A percentile compares a stretch with the other conserved stretches of the same genome.
phyloP scores from a whole-genome alignment of 2,113 vertebrate species.

The Prunella fulvescens region DNA sequence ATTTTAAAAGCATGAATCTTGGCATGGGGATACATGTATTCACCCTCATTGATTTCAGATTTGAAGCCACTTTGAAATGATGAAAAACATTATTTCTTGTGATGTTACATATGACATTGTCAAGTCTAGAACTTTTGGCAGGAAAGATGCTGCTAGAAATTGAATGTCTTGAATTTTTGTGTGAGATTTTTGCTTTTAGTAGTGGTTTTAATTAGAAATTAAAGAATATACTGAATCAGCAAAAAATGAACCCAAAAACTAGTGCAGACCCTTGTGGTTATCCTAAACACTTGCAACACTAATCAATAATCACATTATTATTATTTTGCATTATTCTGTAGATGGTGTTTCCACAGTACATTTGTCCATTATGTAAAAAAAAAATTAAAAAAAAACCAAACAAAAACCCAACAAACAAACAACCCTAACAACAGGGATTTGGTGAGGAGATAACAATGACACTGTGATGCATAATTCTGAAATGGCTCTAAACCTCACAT shows the following conservation, averaged over 20 bases:
- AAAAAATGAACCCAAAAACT: not conserved
- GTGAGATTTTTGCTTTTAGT: not conserved
- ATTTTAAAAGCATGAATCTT: not conserved
- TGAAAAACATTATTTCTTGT: not conserved
- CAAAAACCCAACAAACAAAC: not conserved
- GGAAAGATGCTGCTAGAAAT: not conserved
- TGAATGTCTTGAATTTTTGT: not conserved
- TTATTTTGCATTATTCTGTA: not conserved
- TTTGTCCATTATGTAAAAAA: not conserved
- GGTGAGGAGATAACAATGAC: not conserved
- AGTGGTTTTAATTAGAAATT: not conserved
- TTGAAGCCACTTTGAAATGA: not conserved
- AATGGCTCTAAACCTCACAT: not conserved
- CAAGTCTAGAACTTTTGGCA: not conserved
- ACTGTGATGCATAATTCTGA: not conserved
- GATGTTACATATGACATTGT: not conserved
- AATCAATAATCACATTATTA: not conserved
- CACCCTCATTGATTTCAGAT: not conserved
- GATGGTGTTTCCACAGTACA: not conserved
- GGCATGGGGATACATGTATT: not conserved
- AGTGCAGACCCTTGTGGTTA: not conserved
- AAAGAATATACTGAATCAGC: not conserved
- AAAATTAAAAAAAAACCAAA: accelerated
- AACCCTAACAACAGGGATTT: not conserved
- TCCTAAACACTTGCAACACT: not conserved